These are phyloP conservation scores for Laupala kohalensis DNA, from an alignment of 1,140 invertebrate genomes.

Conservation along the genomic window DNA sequence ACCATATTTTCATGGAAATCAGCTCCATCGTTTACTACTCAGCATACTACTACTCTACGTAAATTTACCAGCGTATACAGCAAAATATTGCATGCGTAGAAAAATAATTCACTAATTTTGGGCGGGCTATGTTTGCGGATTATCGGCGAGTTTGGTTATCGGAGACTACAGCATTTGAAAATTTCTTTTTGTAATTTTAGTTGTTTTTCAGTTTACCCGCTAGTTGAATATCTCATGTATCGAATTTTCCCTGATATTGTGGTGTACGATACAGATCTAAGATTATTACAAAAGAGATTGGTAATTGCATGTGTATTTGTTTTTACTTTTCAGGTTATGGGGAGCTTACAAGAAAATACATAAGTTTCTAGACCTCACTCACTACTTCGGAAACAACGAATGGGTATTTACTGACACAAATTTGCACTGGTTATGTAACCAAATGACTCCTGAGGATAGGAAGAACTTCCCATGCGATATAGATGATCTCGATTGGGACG, in stretches of 20 bases:
- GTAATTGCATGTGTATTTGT: neutral
- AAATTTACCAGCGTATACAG: too few relatives aligned
- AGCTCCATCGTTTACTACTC: too few relatives aligned
- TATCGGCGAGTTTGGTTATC: too few relatives aligned
- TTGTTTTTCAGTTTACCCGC: neutral
- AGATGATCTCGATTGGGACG: conserved; percentile 47
- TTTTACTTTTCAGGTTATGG: conserved; percentile 34
- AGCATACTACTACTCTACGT: too few relatives aligned
- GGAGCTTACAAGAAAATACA: conserved; percentile 62
- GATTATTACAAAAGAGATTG: neutral
- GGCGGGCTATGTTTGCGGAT: too few relatives aligned
- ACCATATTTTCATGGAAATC: too few relatives aligned
- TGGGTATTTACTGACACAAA: conserved; percentile 58
- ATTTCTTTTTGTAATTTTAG: neutral
- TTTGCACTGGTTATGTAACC: conserved; percentile 38
- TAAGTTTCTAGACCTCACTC: conserved; percentile 51
- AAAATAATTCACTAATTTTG: too few relatives aligned
- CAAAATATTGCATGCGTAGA: too few relatives aligned
- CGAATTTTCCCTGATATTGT: neutral
- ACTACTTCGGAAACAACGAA: conserved; percentile 54
- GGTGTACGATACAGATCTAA: neutral
- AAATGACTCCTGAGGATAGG: conserved; percentile 41
- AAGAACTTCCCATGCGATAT: conserved; percentile 54
- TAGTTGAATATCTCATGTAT: neutral
- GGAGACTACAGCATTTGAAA: too few relatives aligned